phyloP scores from a whole-genome alignment of 1,140 invertebrate genomes.

The Drosophila grimshawi region DNA sequence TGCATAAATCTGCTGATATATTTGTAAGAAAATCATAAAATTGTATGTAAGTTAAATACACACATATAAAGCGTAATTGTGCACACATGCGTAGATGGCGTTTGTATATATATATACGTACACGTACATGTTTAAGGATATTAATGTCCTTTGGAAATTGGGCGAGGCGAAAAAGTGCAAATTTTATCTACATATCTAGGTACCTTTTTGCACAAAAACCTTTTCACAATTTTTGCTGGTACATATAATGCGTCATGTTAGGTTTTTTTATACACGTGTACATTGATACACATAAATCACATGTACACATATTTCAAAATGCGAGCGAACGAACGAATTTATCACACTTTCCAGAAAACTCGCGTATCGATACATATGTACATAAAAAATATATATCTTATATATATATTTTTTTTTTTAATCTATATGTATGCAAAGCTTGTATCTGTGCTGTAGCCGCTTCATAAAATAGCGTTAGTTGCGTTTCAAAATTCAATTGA shows the following conservation, averaged over 20 bases:
- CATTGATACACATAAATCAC: not conserved
- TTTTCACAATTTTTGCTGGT: too few relatives aligned
- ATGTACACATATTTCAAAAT: too few relatives aligned
- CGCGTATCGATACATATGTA: not conserved
- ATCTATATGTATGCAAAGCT: too few relatives aligned
- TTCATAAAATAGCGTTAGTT: too few relatives aligned
- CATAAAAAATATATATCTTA: not conserved
- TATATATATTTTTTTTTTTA: not conserved
- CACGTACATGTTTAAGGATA: not conserved
- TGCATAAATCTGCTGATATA: too few relatives aligned
- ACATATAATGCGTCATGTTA: not conserved
- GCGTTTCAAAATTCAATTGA: too few relatives aligned
- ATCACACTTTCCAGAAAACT: too few relatives aligned
- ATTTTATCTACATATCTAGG: not conserved
- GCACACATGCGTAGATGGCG: too few relatives aligned
- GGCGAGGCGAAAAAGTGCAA: not conserved
- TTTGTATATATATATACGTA: not conserved
- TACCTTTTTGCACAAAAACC: not conserved
- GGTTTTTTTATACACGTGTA: constrained; percentile 1
- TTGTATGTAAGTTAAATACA: too few relatives aligned
- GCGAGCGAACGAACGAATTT: too few relatives aligned
- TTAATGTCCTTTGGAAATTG: constrained; percentile 2
- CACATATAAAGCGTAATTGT: too few relatives aligned
- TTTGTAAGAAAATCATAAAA: not conserved
- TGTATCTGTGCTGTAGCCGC: too few relatives aligned